Evolutionary conservation across 2,113 vertebrate species (phyloP).

Genomic region (Tapirus terrestris): DNA sequence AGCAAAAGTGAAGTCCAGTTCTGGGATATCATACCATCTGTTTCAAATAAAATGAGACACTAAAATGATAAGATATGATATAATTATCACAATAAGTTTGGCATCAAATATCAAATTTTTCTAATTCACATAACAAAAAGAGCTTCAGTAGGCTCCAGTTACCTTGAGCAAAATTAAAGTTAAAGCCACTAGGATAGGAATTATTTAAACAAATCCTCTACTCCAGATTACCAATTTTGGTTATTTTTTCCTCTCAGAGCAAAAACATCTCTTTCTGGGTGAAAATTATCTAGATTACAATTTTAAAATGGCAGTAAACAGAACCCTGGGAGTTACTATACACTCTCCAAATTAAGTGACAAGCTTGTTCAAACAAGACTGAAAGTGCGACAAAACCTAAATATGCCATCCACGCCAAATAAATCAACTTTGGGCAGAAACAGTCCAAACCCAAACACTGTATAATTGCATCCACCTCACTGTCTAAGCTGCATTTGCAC

Average conservation of each 20-base stretch:
- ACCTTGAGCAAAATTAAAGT: slow-evolving; percentile 21
- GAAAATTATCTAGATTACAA: neutral
- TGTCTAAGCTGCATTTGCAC: neutral
- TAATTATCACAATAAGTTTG: neutral
- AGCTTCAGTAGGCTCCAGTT: neutral
- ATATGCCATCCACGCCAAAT: neutral
- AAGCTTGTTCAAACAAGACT: neutral
- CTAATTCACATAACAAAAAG: slow-evolving; percentile 6
- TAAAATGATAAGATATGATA: neutral
- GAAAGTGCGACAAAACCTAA: slow-evolving; percentile 36
- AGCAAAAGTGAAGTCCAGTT: neutral
- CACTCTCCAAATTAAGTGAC: neutral
- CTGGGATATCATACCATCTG: neutral
- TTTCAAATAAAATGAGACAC: slow-evolving; percentile 8
- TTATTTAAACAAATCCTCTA: neutral
- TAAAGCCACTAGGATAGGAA: neutral
- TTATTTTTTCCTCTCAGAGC: neutral
- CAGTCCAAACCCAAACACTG: neutral
- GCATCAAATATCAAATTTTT: neutral
- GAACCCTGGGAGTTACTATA: neutral
- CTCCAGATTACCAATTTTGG: neutral
- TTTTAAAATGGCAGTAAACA: neutral
- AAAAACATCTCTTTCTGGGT: slow-evolving; percentile 17
- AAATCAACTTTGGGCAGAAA: neutral
- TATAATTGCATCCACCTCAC: neutral